These are phyloP conservation scores for Leptogaster cylindrica DNA, from an alignment of 2,888 invertebrate genomes.

Conservation along the genomic window DNA sequence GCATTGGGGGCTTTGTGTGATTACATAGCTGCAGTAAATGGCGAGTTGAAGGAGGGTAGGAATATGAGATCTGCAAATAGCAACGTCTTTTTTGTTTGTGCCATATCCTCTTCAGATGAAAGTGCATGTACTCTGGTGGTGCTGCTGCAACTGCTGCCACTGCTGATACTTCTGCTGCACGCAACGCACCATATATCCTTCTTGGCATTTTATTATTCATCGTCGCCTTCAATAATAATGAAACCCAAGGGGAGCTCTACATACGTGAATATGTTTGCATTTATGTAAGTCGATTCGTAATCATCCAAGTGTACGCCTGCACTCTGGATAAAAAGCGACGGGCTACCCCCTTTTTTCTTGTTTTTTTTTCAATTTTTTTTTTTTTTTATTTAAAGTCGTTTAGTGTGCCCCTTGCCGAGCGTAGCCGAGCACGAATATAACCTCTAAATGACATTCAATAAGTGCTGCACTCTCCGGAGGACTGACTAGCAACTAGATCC, in stretches of 20 bases:
- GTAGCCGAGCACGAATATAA: conserved; percentile 4
- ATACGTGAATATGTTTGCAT: conserved; percentile 34
- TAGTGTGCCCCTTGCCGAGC: not conserved
- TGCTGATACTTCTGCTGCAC: conserved; percentile 19
- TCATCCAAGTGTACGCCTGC: conserved; percentile 21
- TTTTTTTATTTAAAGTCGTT: conserved; percentile 29
- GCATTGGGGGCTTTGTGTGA: not conserved
- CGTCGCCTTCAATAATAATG: conserved; percentile 39
- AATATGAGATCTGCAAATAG: conserved; percentile 38
- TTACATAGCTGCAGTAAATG: conserved; percentile 21
- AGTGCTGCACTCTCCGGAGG: conserved; percentile 1
- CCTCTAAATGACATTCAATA: conserved; percentile 37
- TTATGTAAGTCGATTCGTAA: conserved; percentile 26
- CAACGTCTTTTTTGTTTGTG: conserved; percentile 35
- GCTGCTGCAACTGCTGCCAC: no score
- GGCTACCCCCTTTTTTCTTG: not conserved
- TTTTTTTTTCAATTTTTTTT: no score
- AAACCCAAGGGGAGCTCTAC: conserved; percentile 26
- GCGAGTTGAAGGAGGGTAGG: conserved; percentile 27
- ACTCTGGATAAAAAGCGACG: not conserved
- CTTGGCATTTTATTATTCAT: conserved; percentile 36
- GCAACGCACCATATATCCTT: conserved; percentile 32
- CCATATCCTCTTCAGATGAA: conserved; percentile 35
- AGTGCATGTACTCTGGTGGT: conserved; percentile 29
- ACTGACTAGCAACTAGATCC: conserved; percentile 26